phyloP scores from a whole-genome alignment of 1,140 invertebrate species.

The Zeugodacus cucurbitae region DNA sequence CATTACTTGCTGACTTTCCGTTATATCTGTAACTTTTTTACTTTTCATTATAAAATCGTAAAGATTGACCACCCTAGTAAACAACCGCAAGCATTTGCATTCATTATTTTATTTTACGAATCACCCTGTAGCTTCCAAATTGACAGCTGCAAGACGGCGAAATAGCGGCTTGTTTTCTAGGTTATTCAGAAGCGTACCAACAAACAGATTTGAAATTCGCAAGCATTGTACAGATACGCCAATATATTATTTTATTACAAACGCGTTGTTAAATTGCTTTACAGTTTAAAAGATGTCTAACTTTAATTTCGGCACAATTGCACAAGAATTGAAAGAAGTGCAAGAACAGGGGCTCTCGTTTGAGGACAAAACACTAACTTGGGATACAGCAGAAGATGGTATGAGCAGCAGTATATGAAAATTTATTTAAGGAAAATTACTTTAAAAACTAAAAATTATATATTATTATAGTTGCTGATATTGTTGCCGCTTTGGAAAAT shows the following conservation, averaged over 20 bases:
- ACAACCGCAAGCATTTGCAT: too few species aligned
- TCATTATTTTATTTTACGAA: not conserved
- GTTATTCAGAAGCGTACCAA: not conserved
- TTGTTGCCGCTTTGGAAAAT: slow-evolving; percentile 54
- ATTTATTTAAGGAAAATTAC: too few species aligned
- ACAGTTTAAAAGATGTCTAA: not conserved
- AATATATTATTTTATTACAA: not conserved
- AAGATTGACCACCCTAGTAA: too few species aligned
- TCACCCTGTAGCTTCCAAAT: not conserved
- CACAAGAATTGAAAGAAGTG: slow-evolving; percentile 45
- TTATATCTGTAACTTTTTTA: too few species aligned
- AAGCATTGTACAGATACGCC: not conserved
- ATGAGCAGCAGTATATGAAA: not conserved
- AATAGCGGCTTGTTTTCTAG: slow-evolving; percentile 5
- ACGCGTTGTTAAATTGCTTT: not conserved
- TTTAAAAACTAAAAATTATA: not conserved
- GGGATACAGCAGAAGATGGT: slow-evolving; percentile 58
- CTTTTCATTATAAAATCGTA: too few species aligned
- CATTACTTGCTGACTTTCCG: too few species aligned
- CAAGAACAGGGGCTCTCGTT: slow-evolving; percentile 57
- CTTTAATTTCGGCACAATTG: slow-evolving; percentile 55
- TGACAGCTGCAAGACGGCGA: slow-evolving; percentile 17
- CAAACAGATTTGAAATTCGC: not conserved
- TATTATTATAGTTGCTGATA: slow-evolving; percentile 51
- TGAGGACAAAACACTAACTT: slow-evolving; percentile 52